Base-by-base conservation (phyloP, 2,113 vertebrate species). In the Beaufortia kweichowensis region DNA sequence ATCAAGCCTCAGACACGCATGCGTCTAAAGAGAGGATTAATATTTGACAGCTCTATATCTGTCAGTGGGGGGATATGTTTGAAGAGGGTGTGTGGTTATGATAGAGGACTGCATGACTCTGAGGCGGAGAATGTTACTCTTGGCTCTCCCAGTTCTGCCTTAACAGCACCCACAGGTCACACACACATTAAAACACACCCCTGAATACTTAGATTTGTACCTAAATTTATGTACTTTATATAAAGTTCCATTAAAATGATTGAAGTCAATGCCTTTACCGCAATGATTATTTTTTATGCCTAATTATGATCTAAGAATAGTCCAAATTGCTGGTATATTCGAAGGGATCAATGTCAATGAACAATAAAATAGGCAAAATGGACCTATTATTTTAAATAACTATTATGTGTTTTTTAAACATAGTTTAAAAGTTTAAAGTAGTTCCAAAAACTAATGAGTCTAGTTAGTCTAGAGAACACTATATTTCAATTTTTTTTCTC, bases 21-120 rank as follows among this genome's bases (percentile, higher is more conserved):
- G 53, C 10, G 85, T 56, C 75, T 64, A 60, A n/a, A n/a, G 48
- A 56, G 62, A 77, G 77, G 64, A 78, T 82, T 75, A 85, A 48
- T 23, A 79, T 77, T 63, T 77, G 82, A 78, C 83, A 84, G 72
- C 29, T 75, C 41, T 82, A 62, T 19, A 84, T 73, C 73, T 83
- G 77, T 74, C 79, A 89, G 81, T 77, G 65, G 70, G 82, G 83
- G 77, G 79, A 81, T 75, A 82, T 84, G 83, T 72, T 77, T 81
- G 83, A 48, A 84, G 86, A 81, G 81, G 73, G 80, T 56, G 78
- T 75, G 48, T 75, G 79, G 29, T 73, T 76, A 67, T 81, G 78
- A 80, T 83, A 81, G 81, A 86, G 71, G 79, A 41, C 89, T 90
- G 84, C 73, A 84, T 91, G 91, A 92, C 87, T 91, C 81, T 64